A percentile compares a stretch with the other conserved stretches of the same genome.
Conservation (phyloP, 2,797 vertebrate genomes). For the Orientallactaga sibirica region DNA sequence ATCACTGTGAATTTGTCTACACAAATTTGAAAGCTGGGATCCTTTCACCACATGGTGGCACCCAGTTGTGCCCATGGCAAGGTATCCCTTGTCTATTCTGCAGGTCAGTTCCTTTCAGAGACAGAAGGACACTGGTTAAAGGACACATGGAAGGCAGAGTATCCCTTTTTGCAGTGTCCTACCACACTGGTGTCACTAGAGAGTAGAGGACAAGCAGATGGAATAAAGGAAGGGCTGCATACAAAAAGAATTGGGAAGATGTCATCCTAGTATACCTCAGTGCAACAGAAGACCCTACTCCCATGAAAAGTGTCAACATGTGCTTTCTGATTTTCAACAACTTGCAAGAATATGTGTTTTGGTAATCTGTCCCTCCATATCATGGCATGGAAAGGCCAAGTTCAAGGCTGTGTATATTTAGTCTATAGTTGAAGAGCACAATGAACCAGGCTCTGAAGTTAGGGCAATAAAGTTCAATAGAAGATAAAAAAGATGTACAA, state of each 20-base stretch:
- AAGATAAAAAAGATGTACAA: background rate
- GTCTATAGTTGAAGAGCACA: background rate
- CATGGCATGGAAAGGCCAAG: background rate
- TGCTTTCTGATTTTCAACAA: constrained; percentile 62
- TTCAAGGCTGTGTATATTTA: background rate
- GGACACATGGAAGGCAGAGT: background rate
- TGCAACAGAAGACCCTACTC: constrained; percentile 59
- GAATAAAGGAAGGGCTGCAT: background rate
- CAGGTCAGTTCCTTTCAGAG: constrained; percentile 36
- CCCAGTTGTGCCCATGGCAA: background rate
- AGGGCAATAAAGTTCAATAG: constrained; percentile 43
- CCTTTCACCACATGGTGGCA: background rate
- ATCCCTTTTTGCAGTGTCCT: fast-evolving
- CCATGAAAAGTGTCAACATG: constrained; percentile 50
- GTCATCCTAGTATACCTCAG: background rate
- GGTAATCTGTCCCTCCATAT: background rate
- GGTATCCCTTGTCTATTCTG: background rate
- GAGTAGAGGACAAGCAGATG: background rate
- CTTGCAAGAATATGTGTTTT: constrained; percentile 51
- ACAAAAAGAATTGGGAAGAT: background rate
- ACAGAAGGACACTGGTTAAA: background rate
- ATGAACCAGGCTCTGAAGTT: constrained; percentile 6
- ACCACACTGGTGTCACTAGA: constrained; percentile 43
- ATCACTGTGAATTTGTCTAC: constrained; percentile 17
- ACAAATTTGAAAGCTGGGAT: background rate